phyloP scores from a whole-genome alignment of 2,797 vertebrate species.

The Sebastes minor region DNA sequence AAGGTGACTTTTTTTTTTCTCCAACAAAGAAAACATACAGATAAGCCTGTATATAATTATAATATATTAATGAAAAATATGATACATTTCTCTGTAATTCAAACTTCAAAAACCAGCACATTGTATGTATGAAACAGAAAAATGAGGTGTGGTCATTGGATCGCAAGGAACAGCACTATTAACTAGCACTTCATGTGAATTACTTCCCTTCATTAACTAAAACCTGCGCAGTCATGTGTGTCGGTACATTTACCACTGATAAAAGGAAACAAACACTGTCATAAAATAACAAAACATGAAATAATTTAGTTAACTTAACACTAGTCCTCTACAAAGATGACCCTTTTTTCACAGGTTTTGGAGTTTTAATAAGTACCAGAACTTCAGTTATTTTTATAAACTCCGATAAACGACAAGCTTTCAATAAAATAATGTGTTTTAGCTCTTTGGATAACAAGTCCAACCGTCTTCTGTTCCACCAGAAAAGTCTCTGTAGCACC shows the following conservation, averaged over 20 bases:
- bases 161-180: slow-evolving; percentile 35
- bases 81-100: slow-evolving; percentile 57
- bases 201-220: slow-evolving; percentile 41
- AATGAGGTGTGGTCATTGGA: slow-evolving; percentile 36
- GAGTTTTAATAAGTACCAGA: slow-evolving; percentile 56
- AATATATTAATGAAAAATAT: slow-evolving; percentile 63
- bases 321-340: slow-evolving; percentile 66
- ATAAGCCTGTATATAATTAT: slow-evolving; percentile 30
- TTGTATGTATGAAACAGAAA: slow-evolving; percentile 46
- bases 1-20: slow-evolving; percentile 48
- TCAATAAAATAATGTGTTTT: slow-evolving; percentile 67
- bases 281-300: slow-evolving; percentile 72
- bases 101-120: slow-evolving; percentile 62
- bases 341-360: slow-evolving; percentile 69
- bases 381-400: slow-evolving; percentile 52
- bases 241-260: slow-evolving; percentile 59
- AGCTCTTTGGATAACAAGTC: slow-evolving; percentile 79
- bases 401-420: slow-evolving; percentile 51
- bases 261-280: slow-evolving; percentile 55
- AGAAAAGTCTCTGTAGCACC: slow-evolving; percentile 60
- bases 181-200: slow-evolving; percentile 20
- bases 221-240: slow-evolving; percentile 13
- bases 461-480: slow-evolving; percentile 62
- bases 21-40: slow-evolving; percentile 64
- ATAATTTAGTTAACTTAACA: slow-evolving; percentile 87